These are phyloP conservation scores for Ischnura elegans DNA, from an alignment of 2,888 invertebrate species.

Conservation along the genomic window DNA sequence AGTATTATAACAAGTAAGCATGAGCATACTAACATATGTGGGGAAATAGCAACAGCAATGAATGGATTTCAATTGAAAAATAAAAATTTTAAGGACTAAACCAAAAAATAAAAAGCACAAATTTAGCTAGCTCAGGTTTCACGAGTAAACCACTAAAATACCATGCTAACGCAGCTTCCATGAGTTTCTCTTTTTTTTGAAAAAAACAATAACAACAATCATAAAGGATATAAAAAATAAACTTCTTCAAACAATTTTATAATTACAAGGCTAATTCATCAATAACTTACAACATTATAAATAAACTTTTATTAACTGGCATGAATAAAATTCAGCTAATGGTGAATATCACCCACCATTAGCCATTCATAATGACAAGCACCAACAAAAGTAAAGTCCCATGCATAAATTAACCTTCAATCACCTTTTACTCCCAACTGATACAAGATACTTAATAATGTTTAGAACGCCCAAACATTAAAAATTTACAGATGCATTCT, in stretches of 20 bases:
- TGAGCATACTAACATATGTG: background rate
- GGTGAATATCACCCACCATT: background rate
- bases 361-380: slow-evolving; percentile 18
- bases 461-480: background rate
- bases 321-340: background rate
- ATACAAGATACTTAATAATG: background rate
- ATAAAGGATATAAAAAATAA: background rate
- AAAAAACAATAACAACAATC: background rate
- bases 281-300: background rate
- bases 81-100: background rate
- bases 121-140: background rate
- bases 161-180: slow-evolving; percentile 66
- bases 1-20: background rate
- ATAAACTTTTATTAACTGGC: background rate
- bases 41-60: background rate
- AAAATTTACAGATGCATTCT: background rate
- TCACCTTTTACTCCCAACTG: background rate
- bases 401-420: slow-evolving; percentile 32
- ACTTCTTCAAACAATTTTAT: background rate
- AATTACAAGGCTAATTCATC: background rate
- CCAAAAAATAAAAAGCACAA: background rate
- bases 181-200: slow-evolving; percentile 53
- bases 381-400: slow-evolving; percentile 3
- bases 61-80: background rate
- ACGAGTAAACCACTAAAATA: background rate